Base-by-base conservation (phyloP, 2,888 invertebrate species). In the Agrotis puta region DNA sequence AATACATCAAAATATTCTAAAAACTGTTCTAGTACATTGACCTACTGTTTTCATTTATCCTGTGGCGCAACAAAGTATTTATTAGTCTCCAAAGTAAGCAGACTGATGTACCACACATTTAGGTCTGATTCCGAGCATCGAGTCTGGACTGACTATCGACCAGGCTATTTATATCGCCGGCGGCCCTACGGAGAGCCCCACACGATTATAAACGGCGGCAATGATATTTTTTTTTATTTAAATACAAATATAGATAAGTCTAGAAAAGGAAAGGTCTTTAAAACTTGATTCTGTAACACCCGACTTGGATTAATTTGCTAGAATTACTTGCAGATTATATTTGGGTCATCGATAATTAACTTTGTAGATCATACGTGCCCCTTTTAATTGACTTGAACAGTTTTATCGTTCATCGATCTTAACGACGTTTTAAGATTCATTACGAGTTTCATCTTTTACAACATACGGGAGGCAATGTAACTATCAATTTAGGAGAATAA, bases 81-180 rank as follows among this genome's bases (percentile, higher is more conserved):
- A 63, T 65, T 58, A 68, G 63, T 62, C 45, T 64, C 14, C 47
- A 20, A 51, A 63, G 50, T 58, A 54, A 27, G 27, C 82, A 58
- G 71, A 65, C 79, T 78, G 57, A 64, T 50, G 53, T 69, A 43
- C 51, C 57, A 66, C 64, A 53, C 65, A 81, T 78, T 76, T 64
- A 78, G 73, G 79, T 80, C 59, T 82, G 62, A 79, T 67, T 70
- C 64, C 74, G 33, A 73, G 61, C 58, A 70, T 69, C 68, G 57
- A 78, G 80, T 84, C 83, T 84, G 85, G 82, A 83, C 70, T 64
- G 78, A 79, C 76, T 91, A 92, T 92, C 90, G 90, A 91, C 89
- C 89, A 77, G 80, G 82, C 88, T 92, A 92, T 92, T 91, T 89
- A 89, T 91, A 91, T 45, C 85, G 75, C 61, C 84, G 83, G 66